Evolutionary conservation across 92 coral and sea anemone genomes (phyloP), one percentile per base, ranked within the genome.

Genomic region (Ricordea florida): DNA sequence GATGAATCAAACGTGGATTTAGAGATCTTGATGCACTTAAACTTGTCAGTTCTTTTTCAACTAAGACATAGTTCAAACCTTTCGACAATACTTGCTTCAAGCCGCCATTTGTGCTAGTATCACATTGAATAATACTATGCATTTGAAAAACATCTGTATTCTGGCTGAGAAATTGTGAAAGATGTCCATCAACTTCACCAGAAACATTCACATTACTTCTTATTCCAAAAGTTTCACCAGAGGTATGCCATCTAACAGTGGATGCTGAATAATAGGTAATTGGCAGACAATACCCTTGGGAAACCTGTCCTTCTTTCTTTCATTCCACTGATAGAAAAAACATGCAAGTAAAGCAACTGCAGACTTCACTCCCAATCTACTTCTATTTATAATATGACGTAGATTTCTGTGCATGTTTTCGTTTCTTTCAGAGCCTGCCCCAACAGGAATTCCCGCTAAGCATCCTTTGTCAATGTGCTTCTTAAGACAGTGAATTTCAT

Each of bases 311-410:
- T 65, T 57, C 63, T 42, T 72, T 57, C 61, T 49, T 37, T 83
- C 88, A 67, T 83, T 83, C 88, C 88, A 83, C 8, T 27, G 40
- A 57, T 38, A 83, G 33, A 83, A 83, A 58, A 42, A 67, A 40
- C 27, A 47, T 8, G 77, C 28, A 2, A 83, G 57, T 13, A 83
- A 58, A 15, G 84, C 88, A 14, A 83, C 6, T 18, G 83, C 84
- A 7, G 62, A 57, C 43, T 56, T 21, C 3, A 83, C 69, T 10
- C 78, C 78, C 35, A 83, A 14, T 18, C 82, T 29, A 24, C 47
- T 60, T 26, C 80, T 71, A 13, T 43, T n/a, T 5, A 79, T 35
- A 22, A 41, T 45, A 16, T 51, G 16, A 4, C 59, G 40, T 24
- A 79, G 21, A 11, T 20, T 38, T 33, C 57, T 79, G 40, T 79